These are phyloP conservation scores for Germaria angustata DNA, from an alignment of 2,888 invertebrate genomes.

Conservation along the genomic window DNA sequence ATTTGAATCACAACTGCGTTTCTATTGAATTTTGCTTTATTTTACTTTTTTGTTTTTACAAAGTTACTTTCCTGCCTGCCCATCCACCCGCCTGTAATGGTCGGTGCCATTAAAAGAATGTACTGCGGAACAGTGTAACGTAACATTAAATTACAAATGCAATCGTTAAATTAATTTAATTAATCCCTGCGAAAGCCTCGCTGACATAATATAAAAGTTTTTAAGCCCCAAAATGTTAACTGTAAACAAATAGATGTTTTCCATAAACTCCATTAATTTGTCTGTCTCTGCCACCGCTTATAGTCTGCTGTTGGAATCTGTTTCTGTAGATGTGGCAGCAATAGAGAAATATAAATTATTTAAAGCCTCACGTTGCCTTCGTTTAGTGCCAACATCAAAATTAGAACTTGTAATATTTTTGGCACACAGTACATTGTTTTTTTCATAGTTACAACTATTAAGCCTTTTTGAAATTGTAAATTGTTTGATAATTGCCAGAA, in stretches of 20 bases:
- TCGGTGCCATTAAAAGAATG: conserved; percentile 20
- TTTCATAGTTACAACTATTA: conserved; percentile 25
- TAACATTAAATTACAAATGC: conserved; percentile 68
- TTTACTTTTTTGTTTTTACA: not conserved
- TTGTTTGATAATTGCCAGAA: conserved; percentile 63
- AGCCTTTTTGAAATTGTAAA: conserved; percentile 60
- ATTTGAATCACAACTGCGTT: conserved; percentile 3
- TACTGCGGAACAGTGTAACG: conserved; percentile 11
- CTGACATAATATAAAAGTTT: conserved; percentile 50
- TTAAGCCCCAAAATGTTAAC: conserved; percentile 53
- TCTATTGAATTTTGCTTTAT: conserved; percentile 28
- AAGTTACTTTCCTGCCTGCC: too few species aligned
- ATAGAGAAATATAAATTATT: conserved; percentile 38
- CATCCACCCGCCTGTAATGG: conserved; percentile 11
- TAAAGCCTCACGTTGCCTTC: not conserved
- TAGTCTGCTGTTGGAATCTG: not conserved
- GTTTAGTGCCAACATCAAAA: conserved; percentile 42
- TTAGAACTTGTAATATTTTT: conserved; percentile 60
- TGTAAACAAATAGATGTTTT: conserved; percentile 48
- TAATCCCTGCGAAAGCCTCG: conserved; percentile 60
- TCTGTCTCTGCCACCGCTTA: not conserved
- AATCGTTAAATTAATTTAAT: conserved; percentile 70
- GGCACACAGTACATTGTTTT: conserved; percentile 28
- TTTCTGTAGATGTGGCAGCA: not conserved
- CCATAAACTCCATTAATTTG: conserved; percentile 34